Base-by-base conservation (phyloP, 2,797 vertebrate species). In the Etheostoma perlongum region DNA sequence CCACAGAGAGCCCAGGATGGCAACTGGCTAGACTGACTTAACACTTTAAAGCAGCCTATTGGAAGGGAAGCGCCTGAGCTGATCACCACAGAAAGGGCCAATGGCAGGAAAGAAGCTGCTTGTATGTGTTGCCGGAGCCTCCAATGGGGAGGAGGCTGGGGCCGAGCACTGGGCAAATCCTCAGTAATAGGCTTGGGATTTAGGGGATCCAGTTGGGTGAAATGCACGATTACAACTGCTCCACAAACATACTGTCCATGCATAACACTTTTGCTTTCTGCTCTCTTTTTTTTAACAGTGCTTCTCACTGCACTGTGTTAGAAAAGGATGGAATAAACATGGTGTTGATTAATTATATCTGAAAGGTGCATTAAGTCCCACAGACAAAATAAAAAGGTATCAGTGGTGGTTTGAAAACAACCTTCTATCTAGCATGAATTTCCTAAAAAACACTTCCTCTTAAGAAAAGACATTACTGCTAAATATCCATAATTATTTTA, bases 111-210 rank as follows among this genome's bases (percentile, higher is more conserved):
- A 64, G 82, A 19, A 19, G 59, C 76, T 21, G 36, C 19, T 25
- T 75, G 47, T 47, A 16, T 81, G 72, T 18, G 21, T 36, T 6
- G 74, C 11, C 4, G 15, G 54, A 84, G 60, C 78, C 51, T 88
- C 93, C 93, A 93, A 91, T 92, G 16, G 72, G 64, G 70, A 72
- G 58, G 23, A 67, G 64, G 46, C 82, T 42, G 83, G 61, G 84
- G 84, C 80, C 78, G 89, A 90, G 84, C 74, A 33, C 57, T 42
- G 87, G 80, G 61, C 67, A 95, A 95, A 94, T 93, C 93, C 93
- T 72, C 75, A 54, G 77, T 95, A 94, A 95, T 94, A 93, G 90
- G 94, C 93, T 95, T 94, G 93, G 90, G 92, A 89, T 91, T 95
- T 93, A 94, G 79, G 86, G 86, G 88, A 91, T 92, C 85, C 91